A percentile compares a stretch with the other conserved stretches of the same genome.
Conservation (phyloP, 23 tunicate genomes). For the Clavelina lepadiformis region DNA sequence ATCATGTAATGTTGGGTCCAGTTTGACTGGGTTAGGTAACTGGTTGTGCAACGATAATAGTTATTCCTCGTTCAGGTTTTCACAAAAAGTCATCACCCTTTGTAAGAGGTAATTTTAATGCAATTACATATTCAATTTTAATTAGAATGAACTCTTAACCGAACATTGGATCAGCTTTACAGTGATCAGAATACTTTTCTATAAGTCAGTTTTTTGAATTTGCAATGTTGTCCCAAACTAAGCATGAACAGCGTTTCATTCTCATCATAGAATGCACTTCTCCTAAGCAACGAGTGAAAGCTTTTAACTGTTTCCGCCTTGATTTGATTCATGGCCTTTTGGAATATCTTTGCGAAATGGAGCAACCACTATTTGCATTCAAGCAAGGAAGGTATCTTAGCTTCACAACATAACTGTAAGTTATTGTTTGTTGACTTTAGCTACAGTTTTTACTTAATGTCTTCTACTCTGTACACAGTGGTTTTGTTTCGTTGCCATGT, state of each 20-base stretch:
- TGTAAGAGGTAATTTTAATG: too few species aligned
- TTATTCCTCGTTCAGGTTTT: background rate
- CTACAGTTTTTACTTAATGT: too few species aligned
- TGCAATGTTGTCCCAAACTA: constrained; percentile 29
- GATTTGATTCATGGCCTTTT: constrained; percentile 34
- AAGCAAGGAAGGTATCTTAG: too few species aligned
- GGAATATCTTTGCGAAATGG: constrained; percentile 62
- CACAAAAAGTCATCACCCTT: background rate
- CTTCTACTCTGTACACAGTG: too few species aligned
- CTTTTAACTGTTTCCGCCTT: constrained; percentile 24
- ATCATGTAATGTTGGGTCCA: constrained; percentile 22
- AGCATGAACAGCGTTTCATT: constrained; percentile 10
- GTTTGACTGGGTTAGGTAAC: constrained; percentile 34
- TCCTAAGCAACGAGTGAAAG: background rate
- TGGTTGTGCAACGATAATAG: too few species aligned
- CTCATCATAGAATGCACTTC: background rate
- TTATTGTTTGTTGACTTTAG: too few species aligned
- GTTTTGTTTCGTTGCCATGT: too few species aligned
- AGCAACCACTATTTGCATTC: constrained; percentile 52
- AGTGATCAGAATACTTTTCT: too few species aligned
- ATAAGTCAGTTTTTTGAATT: constrained; percentile 15
- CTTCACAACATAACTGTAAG: too few species aligned
- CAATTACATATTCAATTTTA: too few species aligned
- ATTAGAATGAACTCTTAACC: too few species aligned
- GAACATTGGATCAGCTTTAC: too few species aligned